Evolutionary conservation across 1,140 invertebrate genomes (phyloP).

Genomic region (Lerema accius): DNA sequence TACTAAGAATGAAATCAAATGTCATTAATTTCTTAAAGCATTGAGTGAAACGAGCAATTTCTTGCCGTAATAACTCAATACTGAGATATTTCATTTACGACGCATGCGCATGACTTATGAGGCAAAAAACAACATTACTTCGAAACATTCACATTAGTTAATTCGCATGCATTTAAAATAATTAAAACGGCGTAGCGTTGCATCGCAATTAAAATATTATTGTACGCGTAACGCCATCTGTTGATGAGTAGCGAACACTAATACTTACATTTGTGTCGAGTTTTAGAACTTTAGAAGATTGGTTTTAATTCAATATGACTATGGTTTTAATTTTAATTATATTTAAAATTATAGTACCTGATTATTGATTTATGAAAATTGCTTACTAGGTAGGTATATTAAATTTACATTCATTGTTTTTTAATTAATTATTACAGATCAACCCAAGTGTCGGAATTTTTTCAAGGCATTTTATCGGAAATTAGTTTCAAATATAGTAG

Average conservation of each 20-base stretch:
- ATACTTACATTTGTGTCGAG: no score
- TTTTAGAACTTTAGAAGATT: no score
- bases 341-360: no score
- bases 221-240: slow-evolving; percentile 51
- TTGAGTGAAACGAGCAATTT: slow-evolving; percentile 19
- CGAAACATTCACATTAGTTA: slow-evolving; percentile 51
- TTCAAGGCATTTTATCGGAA: no score
- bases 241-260: slow-evolving; percentile 50
- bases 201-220: slow-evolving; percentile 6
- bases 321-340: no score
- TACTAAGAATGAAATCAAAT: slow-evolving; percentile 2
- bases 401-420: no score
- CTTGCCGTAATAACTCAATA: slow-evolving; percentile 36
- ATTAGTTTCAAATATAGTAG: no score
- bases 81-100: slow-evolving; percentile 28
- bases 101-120: slow-evolving; percentile 26
- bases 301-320: no score
- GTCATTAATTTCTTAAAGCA: slow-evolving; percentile 16
- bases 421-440: no score
- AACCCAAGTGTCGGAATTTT: no score
- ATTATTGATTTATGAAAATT: no score
- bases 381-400: no score
- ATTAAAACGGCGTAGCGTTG: slow-evolving; percentile 47
- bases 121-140: slow-evolving; percentile 43
- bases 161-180: slow-evolving; percentile 59